Conservation (phyloP, 2,113 vertebrate species). For the Cheirogaleus medius region DNA sequence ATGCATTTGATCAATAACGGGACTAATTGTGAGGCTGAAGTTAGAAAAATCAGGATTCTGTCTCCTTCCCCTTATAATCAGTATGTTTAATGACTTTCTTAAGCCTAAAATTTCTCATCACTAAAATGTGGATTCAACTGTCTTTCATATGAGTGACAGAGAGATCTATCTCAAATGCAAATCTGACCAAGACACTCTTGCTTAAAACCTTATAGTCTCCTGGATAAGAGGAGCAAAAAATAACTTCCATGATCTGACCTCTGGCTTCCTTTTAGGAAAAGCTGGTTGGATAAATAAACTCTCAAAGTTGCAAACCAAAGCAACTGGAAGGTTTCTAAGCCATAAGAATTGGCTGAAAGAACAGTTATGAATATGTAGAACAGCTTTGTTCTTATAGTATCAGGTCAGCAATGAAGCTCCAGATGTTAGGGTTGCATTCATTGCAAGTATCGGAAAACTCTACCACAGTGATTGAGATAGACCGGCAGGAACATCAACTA, state of each 20-base stretch:
- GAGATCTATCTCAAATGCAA: not conserved
- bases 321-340: not conserved
- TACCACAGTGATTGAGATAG: not conserved
- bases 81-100: not conserved
- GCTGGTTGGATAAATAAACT: not conserved
- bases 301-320: not conserved
- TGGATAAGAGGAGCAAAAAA: not conserved
- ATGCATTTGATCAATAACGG: not conserved
- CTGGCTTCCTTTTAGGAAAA: not conserved
- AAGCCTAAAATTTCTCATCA: not conserved
- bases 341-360: not conserved
- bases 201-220: not conserved
- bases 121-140: not conserved
- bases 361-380: not conserved
- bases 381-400: not conserved
- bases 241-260: not conserved
- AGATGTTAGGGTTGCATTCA: not conserved
- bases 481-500: not conserved
- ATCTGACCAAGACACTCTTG: not conserved
- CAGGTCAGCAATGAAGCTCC: not conserved
- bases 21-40: not conserved
- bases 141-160: not conserved
- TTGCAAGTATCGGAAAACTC: not conserved
- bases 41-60: conserved; percentile 2
- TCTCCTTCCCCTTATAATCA: not conserved